Evolutionary conservation across 2,113 vertebrate genomes (phyloP).

Genomic region (Dasypus novemcinctus): DNA sequence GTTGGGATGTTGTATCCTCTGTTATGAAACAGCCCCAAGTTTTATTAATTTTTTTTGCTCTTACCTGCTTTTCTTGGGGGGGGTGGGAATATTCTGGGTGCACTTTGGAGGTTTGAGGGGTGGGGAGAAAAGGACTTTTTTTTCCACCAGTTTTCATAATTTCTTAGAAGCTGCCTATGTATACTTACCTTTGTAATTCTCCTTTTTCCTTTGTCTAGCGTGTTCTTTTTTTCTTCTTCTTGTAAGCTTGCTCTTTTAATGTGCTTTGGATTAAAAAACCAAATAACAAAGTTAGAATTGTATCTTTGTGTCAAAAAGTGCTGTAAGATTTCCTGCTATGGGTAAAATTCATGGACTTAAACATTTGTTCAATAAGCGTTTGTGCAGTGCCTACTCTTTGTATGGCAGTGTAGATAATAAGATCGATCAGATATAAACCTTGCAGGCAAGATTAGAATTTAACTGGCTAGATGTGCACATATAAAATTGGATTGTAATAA

Average conservation of each 20-base stretch:
- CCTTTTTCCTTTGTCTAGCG: neutral
- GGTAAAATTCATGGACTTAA: neutral
- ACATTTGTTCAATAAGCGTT: neutral
- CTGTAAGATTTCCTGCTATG: neutral
- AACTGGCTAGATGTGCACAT: neutral
- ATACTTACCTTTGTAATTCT: neutral
- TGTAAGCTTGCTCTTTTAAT: constrained; percentile 7
- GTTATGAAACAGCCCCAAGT: neutral
- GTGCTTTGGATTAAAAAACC: neutral
- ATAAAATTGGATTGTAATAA: neutral
- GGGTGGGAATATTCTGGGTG: neutral
- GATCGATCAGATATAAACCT: neutral
- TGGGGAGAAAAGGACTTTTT: neutral
- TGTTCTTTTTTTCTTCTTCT: neutral
- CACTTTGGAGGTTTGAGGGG: neutral
- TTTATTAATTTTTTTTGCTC: neutral
- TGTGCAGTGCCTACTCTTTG: neutral
- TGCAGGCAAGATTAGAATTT: neutral
- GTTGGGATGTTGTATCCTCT: neutral
- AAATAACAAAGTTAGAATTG: neutral
- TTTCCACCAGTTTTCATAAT: neutral
- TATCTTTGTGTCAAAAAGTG: neutral
- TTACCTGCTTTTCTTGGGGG: neutral
- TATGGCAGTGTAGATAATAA: neutral
- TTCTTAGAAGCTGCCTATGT: neutral